Percentiles rank a stretch among this genome's conserved stretches.
phyloP scores from a whole-genome alignment of 2,888 invertebrate species.

The Amphimallon solstitiale region DNA sequence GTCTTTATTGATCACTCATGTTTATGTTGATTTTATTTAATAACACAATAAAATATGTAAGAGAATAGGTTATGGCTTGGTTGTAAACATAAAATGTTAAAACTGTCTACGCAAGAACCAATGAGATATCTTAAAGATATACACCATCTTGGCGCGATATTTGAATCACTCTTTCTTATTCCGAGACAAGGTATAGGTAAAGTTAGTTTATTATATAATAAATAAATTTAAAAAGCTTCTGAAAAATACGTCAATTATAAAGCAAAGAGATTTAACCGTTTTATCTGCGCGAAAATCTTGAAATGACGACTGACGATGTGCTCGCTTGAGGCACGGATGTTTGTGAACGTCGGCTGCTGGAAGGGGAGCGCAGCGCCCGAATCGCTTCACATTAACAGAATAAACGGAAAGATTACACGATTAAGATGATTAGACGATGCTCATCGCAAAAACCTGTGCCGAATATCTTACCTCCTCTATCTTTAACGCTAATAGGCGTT shows the following conservation, averaged over 20 bases:
- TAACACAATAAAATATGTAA: too few species aligned
- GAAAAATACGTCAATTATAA: constrained; percentile 22
- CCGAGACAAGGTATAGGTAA: too few species aligned
- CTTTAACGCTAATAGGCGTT: constrained; percentile 29
- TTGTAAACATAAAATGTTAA: too few species aligned
- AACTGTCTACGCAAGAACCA: too few species aligned
- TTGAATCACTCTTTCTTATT: too few species aligned
- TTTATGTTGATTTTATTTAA: too few species aligned
- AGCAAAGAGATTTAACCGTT: constrained; percentile 19
- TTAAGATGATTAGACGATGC: constrained; percentile 44
- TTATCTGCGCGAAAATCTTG: constrained; percentile 28
- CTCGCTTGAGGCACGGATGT: neutral
- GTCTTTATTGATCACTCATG: too few species aligned
- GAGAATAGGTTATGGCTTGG: too few species aligned
- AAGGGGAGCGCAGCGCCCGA: constrained; percentile 9
- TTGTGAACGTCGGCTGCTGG: neutral
- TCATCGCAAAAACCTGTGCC: constrained; percentile 31
- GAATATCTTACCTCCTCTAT: constrained; percentile 33
- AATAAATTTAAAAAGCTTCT: neutral
- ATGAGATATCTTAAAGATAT: too few species aligned
- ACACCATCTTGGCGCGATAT: too few species aligned
- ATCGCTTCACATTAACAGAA: constrained; percentile 36
- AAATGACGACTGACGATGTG: neutral
- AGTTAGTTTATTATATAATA: too few species aligned
- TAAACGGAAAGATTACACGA: constrained; percentile 45